phyloP scores from a whole-genome alignment of 2,797 vertebrate genomes.

The Takifugu ocellatus region DNA sequence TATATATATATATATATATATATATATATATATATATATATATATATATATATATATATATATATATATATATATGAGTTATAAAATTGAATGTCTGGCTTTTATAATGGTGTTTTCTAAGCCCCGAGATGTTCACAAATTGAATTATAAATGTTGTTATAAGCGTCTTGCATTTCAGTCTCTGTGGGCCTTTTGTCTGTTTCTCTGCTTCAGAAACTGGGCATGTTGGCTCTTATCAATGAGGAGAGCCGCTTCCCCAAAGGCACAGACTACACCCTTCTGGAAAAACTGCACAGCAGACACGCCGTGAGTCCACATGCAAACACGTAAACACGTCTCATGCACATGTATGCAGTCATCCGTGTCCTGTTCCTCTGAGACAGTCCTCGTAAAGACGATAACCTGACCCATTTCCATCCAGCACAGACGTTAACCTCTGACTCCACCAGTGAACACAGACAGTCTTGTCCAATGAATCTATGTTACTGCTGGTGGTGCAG shows the following conservation, averaged over 20 bases:
- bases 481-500: conserved; percentile 16
- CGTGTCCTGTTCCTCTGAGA: conserved; percentile 3
- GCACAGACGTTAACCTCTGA: conserved; percentile 17
- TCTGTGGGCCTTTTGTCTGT: conserved; percentile 40
- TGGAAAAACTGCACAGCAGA: conserved; percentile 90
- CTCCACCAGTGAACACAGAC: conserved; percentile 4
- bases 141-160: conserved; percentile 57
- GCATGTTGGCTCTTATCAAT: conserved; percentile 90
- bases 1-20: conserved; percentile 15
- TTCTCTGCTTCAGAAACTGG: conserved; percentile 81
- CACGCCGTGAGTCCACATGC: conserved; percentile 79
- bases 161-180: conserved; percentile 36
- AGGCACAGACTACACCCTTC: conserved; percentile 90
- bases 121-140: conserved; percentile 47
- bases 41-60: conserved; percentile 14
- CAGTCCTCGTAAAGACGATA: conserved; percentile 19
- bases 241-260: conserved; percentile 94
- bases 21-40: conserved; percentile 7
- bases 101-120: conserved; percentile 45
- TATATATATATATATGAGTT: conserved; percentile 20
- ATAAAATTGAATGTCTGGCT: conserved; percentile 30
- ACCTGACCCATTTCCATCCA: conserved; percentile 24
- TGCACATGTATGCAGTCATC: too few relatives aligned
- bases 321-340: conserved; percentile 8
- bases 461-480: conserved; percentile 21